Conservation (phyloP, 2,113 vertebrate species). For the Agelaius phoeniceus region DNA sequence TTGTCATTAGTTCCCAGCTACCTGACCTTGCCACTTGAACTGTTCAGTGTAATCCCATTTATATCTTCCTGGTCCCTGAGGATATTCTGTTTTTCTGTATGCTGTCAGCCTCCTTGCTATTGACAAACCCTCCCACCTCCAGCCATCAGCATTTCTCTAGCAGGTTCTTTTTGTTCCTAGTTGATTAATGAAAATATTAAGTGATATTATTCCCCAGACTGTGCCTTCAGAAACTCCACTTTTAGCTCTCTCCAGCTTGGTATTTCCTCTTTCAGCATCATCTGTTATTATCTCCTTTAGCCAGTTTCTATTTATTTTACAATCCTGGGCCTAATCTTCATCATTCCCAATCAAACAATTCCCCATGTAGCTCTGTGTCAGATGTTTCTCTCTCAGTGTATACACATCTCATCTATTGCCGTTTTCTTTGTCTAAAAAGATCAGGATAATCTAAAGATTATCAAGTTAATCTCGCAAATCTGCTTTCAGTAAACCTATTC, state of each 20-base stretch:
- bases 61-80: background rate
- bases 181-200: constrained; percentile 61
- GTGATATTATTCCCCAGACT: background rate
- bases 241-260: background rate
- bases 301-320: constrained; percentile 30
- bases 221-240: constrained; percentile 21
- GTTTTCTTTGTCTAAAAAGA: constrained; percentile 38
- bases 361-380: constrained; percentile 19
- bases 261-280: constrained; percentile 21
- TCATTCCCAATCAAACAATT: constrained; percentile 31
- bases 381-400: background rate
- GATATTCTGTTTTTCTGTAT: background rate
- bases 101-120: background rate
- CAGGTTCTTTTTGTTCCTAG: constrained; percentile 4
- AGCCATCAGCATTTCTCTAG: constrained; percentile 22
- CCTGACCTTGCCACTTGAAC: constrained; percentile 33
- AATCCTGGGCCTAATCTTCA: constrained; percentile 34
- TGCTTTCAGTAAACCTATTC: constrained; percentile 53
- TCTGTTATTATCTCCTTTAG: constrained; percentile 40
- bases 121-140: constrained; percentile 18
- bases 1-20: constrained; percentile 24
- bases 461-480: constrained; percentile 65
- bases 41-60: constrained; percentile 32
- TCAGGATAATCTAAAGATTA: constrained; percentile 65
- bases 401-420: constrained; percentile 19